phyloP scores from a whole-genome alignment of 2,888 invertebrate genomes.

The Myopa testacea region DNA sequence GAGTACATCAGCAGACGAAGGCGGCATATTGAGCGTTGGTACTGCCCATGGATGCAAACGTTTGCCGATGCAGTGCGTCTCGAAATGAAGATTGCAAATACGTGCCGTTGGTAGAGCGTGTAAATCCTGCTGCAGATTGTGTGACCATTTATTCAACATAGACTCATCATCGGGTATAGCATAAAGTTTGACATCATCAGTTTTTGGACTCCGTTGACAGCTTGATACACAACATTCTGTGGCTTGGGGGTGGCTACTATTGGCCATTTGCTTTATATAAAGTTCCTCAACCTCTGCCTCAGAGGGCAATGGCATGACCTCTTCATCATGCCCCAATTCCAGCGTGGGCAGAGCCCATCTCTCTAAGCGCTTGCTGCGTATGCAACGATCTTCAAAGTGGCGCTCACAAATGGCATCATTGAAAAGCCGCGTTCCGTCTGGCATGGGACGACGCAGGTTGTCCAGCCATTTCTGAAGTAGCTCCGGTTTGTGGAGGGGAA shows the following conservation, averaged over 20 bases:
- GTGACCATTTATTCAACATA: conserved; percentile 60
- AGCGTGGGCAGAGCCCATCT: conserved; percentile 62
- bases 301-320: conserved; percentile 54
- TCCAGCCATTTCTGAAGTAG: conserved; percentile 61
- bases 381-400: conserved; percentile 61
- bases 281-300: conserved; percentile 59
- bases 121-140: conserved; percentile 58
- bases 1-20: conserved; percentile 54
- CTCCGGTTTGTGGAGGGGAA: conserved; percentile 57
- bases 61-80: conserved; percentile 61
- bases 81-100: conserved; percentile 62
- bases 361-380: conserved; percentile 61
- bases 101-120: conserved; percentile 48
- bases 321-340: conserved; percentile 55
- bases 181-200: conserved; percentile 61
- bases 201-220: conserved; percentile 62
- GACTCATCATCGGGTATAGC: conserved; percentile 57
- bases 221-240: conserved; percentile 61
- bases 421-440: conserved; percentile 61
- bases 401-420: conserved; percentile 63
- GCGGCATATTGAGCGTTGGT: conserved; percentile 60
- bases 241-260: conserved; percentile 57
- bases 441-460: conserved; percentile 58
- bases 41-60: conserved; percentile 61
- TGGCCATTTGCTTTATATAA: conserved; percentile 48